Evolutionary conservation across 2,888 invertebrate species (phyloP), one percentile per base, ranked within the genome.

Genomic region (Noctuana brunneofusca): DNA sequence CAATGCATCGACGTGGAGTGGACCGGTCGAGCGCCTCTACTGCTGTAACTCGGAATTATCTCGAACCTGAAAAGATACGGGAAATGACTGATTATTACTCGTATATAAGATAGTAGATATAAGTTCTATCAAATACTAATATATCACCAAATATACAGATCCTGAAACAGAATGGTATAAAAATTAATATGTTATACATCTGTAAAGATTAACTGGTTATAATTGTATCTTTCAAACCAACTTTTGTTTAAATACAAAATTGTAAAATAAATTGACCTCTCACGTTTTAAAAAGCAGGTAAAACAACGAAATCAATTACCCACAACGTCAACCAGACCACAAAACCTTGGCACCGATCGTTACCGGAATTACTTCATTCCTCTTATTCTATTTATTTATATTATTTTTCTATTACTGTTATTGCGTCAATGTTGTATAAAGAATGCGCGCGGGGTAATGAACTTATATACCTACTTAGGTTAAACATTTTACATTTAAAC

Each of bases 1-100:
- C n/a, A n/a, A n/a, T n/a, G n/a, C n/a, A n/a, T n/a, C 74, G 81
- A 72, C 69, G 72, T 55, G 76, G 78, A 83, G 81, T 81, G 82
- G 79, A 62, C 64, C 67, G 52, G 66, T 38, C 58, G 64, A 48
- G 43, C 2, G 16, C 60, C 63, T 48, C 64, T 67, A 67, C 67
- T 50, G 64, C 24, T 49, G 55, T 0, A 62, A 62, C 55, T 55
- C 54, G 49, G n/a, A 9, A 0, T 18, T 3, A 16, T 48, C 38
- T 60, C 60, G 46, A 43, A 35, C 32, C n/a, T 22, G 18, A 53
- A 18, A 35, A 18, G n/a, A n/a, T n/a, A n/a, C n/a, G n/a, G n/a
- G n/a, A n/a, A n/a, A n/a, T n/a, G n/a, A n/a, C n/a, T n/a, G n/a
- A n/a, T n/a, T n/a, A n/a, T n/a, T n/a, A n/a, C n/a, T n/a, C n/a